phyloP scores from a whole-genome alignment of 2,797 vertebrate genomes.

The Oceanodroma leucorhoa region DNA sequence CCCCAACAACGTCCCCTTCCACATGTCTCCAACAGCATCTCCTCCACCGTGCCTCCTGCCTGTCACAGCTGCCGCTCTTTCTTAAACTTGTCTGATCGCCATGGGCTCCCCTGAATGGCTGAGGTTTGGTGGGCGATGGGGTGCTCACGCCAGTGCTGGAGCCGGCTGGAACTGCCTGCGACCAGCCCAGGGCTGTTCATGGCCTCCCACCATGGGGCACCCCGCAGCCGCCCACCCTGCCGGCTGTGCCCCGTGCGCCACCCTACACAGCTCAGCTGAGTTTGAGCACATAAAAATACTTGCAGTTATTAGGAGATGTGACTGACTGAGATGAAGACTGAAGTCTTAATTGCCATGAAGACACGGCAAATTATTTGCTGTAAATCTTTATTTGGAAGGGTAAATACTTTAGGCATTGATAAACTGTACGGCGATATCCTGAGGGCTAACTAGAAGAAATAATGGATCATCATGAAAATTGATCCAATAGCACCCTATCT shows the following conservation, averaged over 20 bases:
- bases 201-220: accelerated
- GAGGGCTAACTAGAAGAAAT: neutral
- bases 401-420: neutral
- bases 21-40: neutral
- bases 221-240: neutral
- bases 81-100: neutral
- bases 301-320: neutral
- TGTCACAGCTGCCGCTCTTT: neutral
- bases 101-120: neutral
- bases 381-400: neutral
- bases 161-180: neutral
- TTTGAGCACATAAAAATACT: neutral
- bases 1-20: neutral
- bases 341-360: neutral
- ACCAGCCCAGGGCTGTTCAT: neutral
- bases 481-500: neutral
- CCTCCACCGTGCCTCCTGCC: neutral
- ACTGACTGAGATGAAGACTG: neutral
- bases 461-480: neutral
- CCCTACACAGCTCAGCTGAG: neutral
- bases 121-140: neutral
- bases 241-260: accelerated
- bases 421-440: neutral
- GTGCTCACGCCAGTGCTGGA: neutral
- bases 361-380: neutral